Base-by-base conservation (phyloP, 2,797 vertebrate species). In the Dryobates pubescens region DNA sequence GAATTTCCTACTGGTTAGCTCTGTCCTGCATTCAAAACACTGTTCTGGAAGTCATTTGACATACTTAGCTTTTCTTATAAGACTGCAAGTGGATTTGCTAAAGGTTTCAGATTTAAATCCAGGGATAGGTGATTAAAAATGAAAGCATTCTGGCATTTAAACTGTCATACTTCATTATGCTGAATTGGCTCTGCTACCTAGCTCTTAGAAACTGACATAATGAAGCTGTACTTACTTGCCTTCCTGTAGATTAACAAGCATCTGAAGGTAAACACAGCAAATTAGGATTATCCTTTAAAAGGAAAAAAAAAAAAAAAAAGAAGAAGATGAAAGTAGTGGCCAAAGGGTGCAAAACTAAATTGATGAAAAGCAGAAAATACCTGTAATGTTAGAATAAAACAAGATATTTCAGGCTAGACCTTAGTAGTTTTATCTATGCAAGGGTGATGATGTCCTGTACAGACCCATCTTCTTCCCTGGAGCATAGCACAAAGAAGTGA, bases 281-380 rank as follows among this genome's bases (percentile, higher is more conserved):
- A 7, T 1, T 68, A 15, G 17, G 38, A 18, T 34, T 54, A 17
- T 30, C 53, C n/a, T 47, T 24, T 22, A 20, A 59, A 17, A 70
- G 22, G 32, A 14, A 41, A 53, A 17, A n/a, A 30, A 12, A 43
- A 63, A 27, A 41, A 5, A 10, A 36, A 36, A 10, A 34, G 36
- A 19, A 58, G 10, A 70, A 20, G n/a, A 14, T 41, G 36, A 57
- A 17, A n/a, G 26, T 1, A 22, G 7, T 4, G 13, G 1, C 1
- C 32, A 22, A 29, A 53, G 24, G 8, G 5, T 54, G 38, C 30
- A 69, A 77, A 68, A 41, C 13, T 26, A 17, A 83, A 63, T 4
- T 30, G 17, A 49, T 14, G 5, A 17, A 68, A 65, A 61, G 23
- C 6, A 3, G 7, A 69, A 78, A 78, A 9, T 20, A 58, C 2